Base-by-base conservation (phyloP, 2,888 invertebrate genomes). In the Yponomeuta cagnagella region DNA sequence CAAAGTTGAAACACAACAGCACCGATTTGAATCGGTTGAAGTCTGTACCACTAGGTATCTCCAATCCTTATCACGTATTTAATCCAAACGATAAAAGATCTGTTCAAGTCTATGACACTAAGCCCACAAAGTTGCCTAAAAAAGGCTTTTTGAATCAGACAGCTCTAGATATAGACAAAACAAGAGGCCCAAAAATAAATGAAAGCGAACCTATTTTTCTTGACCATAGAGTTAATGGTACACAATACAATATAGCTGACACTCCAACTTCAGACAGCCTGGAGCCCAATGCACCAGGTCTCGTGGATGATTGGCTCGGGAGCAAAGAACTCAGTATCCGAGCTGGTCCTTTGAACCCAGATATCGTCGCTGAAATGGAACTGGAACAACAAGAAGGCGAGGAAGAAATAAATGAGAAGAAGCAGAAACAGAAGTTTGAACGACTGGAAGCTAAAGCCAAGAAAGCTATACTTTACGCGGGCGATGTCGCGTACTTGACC, bases 71-170 rank as follows among this genome's bases (percentile, higher is more conserved):
- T 73, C 83, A 90, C 37, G 84, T 92, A 8, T 77, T 90, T 69
- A 77, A 86, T n/a, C 78, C 73, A 70, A 78, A 73, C 63, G 80
- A 81, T 23, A 84, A 81, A 73, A 83, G 79, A 73, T 71, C 83
- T 12, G 71, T 91, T 4, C 82, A 81, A 71, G 71, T 90, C 33
- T 69, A 88, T 6, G 82, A 81, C 70, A 76, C 76, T 37, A 23
- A 69, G 74, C 70, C 37, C 37, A 70, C 9, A 66, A 64, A 23
- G 30, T 73, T 2, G 9, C 12, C 12, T 58, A 73, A 23, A 0
- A 90, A 85, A 82, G 88, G 89, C 48, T 92, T 92, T 78, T 78
- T 92, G 67, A 92, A 92, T 79, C 86, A 90, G 82, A 89, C 90
- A 31, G 82, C 76, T 37, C 80, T 91, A 64, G 89, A 90, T 71